A percentile compares a stretch with the other conserved stretches of the same genome.
These are phyloP conservation scores for Luidia sarsii DNA, from an alignment of 53 echinoderm and acorn worm genomes.

Conservation along the genomic window DNA sequence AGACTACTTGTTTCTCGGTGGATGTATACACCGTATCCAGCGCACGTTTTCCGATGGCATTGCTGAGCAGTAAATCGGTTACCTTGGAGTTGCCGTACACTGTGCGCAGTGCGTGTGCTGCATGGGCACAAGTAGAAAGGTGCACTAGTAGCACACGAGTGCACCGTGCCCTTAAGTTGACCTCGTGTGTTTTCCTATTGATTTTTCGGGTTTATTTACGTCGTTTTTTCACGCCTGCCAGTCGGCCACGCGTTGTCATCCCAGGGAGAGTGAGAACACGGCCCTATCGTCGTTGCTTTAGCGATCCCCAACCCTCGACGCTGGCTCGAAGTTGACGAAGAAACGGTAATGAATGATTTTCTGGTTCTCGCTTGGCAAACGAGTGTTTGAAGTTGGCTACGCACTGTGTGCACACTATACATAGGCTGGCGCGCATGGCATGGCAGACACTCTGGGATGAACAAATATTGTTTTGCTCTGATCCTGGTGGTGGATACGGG, in stretches of 20 bases:
- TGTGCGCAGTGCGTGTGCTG: neutral
- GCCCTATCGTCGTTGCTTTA: neutral
- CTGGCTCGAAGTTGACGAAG: too few relatives aligned
- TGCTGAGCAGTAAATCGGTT: neutral
- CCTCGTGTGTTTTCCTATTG: constrained; percentile 40
- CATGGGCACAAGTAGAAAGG: too few relatives aligned
- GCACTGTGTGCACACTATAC: too few relatives aligned
- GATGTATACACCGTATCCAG: neutral
- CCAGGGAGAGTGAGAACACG: neutral
- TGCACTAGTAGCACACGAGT: neutral
- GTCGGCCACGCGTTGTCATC: constrained; percentile 12
- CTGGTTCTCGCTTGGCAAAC: too few relatives aligned
- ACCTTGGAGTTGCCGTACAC: too few relatives aligned
- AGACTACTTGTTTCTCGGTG: constrained; percentile 33
- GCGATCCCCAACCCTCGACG: too few relatives aligned
- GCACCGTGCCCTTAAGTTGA: constrained; percentile 28
- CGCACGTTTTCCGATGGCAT: neutral
- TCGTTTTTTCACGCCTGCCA: constrained; percentile 17
- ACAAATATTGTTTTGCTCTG: too few relatives aligned
- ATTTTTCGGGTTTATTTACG: constrained; percentile 37
- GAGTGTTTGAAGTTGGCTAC: too few relatives aligned
- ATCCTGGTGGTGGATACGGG: too few relatives aligned
- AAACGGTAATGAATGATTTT: too few relatives aligned
- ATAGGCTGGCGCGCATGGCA: too few relatives aligned
- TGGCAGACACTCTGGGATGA: too few relatives aligned